Base-by-base conservation (phyloP, 1,140 invertebrate genomes). In the Leucophenga varia region DNA sequence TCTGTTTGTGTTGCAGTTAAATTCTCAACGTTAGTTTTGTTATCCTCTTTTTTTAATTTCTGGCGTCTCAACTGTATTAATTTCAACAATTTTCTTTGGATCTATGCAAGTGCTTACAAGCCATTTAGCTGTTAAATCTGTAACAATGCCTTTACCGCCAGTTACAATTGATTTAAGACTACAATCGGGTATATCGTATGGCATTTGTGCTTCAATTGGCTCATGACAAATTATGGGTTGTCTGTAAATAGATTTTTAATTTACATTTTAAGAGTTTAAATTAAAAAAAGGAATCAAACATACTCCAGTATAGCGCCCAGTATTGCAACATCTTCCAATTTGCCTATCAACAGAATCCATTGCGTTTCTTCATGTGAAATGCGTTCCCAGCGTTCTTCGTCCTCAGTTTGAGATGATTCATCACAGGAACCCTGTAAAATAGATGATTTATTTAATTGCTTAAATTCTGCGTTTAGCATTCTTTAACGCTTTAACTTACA, bases 301-400 rank as follows among this genome's bases (percentile, higher is more conserved):
- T 79, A 85, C 72, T 82, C 79, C 22, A 88, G 69, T 41, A 86
- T 78, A 30, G 86, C 84, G 57, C 86, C 86, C 4, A 97, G 75
- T 39, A 90, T 79, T 4, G 90, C 83, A 28, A 95, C 82, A 75
- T 95, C 92, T 72, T 96, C 93, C 46, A 96, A 79, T 78, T 94
- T 93, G 48, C 87, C 88, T 16, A 91, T 87, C 7, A 95, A 75
- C 20, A 93, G 72, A 16, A 87, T 87, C 88, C 93, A 95, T 65
- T 89, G 83, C 46, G 90, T 87, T 55, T 86, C 84, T 67, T 95
- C 92, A 49, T 88, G 83, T 12, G 89, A 89, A 14, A 95, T 80
- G 46, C 86, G 86, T 75, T 95, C 92, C 89, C 88, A 95, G 20
- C 86, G 83, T 36, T 79, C 78, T 38, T 84, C 81, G 39, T 84